Base-by-base conservation (phyloP, 2,113 vertebrate species). In the Esox niger region DNA sequence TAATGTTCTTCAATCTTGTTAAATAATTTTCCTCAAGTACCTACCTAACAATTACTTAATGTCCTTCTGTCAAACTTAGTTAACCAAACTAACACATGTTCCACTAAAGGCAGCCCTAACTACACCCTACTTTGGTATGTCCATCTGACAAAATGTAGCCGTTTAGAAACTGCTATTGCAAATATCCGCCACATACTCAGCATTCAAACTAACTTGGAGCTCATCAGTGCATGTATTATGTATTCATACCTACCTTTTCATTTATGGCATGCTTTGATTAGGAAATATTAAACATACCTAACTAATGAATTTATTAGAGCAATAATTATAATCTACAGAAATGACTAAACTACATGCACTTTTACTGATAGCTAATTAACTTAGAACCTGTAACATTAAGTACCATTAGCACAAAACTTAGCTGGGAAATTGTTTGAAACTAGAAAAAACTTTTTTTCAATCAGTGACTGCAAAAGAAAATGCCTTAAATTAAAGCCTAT, bases 201-300 rank as follows among this genome's bases (percentile, higher is more conserved):
- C 17, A 17, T 43, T 43, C 15, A 43, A 43, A 43, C 13, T 43
- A 43, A 10, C 13, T 43, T 10, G 38, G 13, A 43, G 38, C 17
- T 43, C 3, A 43, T 43, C 13, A 43, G 25, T 57, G 55, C 27
- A 11, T 17, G 15, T 27, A 21, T 27, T 4, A n/a, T 17, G 1
- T n/a, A n/a, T 43, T 59, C 57, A 69, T 81, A 81, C 79, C 79
- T 71, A 81, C 75, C 71, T 81, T 71, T 69, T 58, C 71, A 69
- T 68, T 31, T 66, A 23, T 58, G 56, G 63, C 60, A 59, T 59
- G 61, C 74, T 70, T 64, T 71, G 66, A 77, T 56, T 77, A 65
- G 57, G 62, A 74, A 74, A 75, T 62, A 64, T 69, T 25, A 70
- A 77, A 66, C 64, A 77, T 71, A 66, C 66, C 71, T 26, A 65